Evolutionary conservation across 2,113 vertebrate species (phyloP), one percentile per base, ranked within the genome.

Genomic region (Sigmodon hispidus): DNA sequence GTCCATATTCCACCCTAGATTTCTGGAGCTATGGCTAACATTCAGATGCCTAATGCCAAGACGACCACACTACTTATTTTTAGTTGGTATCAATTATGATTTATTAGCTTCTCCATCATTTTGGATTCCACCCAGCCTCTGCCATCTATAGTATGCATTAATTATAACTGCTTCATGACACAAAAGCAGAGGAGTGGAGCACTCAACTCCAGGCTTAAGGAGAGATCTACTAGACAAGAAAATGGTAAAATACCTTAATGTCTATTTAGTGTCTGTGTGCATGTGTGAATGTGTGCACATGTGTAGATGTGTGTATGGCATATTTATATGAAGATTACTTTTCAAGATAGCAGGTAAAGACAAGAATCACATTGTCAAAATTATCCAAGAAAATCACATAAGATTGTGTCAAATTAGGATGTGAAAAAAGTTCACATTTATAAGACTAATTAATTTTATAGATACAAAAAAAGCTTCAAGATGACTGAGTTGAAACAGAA

Each of bases 321-420:
- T 7, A 7, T 76, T 26, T 92, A 72, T 0, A 59, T 48, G 34
- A 40, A 3, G 12, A 93, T 45, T 69, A 24, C 1, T 52, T 96
- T 96, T 87, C 34, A 95, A 90, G 26, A 73, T 43, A 92, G 40
- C 48, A 29, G 40, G 50, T 73, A 87, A 90, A 55, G 31, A 43
- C 45, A 89, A 52, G 91, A 65, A 87, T 75, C 86, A 34, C 89
- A n/a, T 57, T 88, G 31, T 76, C 88, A 90, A 93, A 93, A 65
- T 40, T 70, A 79, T 15, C 85, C 31, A 80, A 88, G 45, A 89
- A 65, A 87, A 59, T 34, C n/a, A 34, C 34, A 90, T 72, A 55
- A 89, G 65, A 57, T 34, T 29, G 19, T 19, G 21, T 72, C 57
- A 89, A 87, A 92, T 48, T 70, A 80, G 15, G 13, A 15, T 36